These are phyloP conservation scores for Cyanoramphus novaezelandiae DNA, from an alignment of 2,113 vertebrate genomes.

Conservation along the genomic window DNA sequence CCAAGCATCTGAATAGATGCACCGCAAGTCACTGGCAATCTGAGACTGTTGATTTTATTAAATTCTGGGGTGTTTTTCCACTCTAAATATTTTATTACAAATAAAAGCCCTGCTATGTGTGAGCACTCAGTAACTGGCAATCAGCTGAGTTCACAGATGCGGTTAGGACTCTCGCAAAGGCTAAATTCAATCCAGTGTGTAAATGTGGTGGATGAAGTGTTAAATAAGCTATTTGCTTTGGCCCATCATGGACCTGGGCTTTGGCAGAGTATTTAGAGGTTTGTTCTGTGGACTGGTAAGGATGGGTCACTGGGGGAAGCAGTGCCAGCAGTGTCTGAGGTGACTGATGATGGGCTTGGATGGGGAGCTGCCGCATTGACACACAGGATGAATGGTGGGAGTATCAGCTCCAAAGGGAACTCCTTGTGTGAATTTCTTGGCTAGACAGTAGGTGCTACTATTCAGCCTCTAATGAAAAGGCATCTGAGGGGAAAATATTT, in stretches of 20 bases:
- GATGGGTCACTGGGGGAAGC: not conserved
- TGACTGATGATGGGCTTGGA: not conserved
- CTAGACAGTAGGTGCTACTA: slow-evolving; percentile 1
- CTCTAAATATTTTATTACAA: slow-evolving; percentile 62
- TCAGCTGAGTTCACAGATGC: slow-evolving; percentile 41
- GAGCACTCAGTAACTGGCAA: slow-evolving; percentile 30
- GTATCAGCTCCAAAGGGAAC: not conserved
- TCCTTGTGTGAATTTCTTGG: slow-evolving; percentile 1
- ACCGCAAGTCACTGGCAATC: slow-evolving; percentile 45
- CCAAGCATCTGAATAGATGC: slow-evolving; percentile 31
- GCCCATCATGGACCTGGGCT: not conserved
- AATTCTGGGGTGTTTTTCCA: slow-evolving; percentile 52
- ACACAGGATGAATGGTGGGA: not conserved
- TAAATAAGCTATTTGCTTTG: slow-evolving; percentile 62
- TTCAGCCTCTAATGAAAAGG: slow-evolving; percentile 11
- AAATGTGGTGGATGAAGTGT: slow-evolving; percentile 39
- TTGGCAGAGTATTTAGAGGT: not conserved
- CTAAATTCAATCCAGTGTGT: slow-evolving; percentile 44
- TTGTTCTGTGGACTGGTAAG: not conserved
- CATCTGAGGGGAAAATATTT: not conserved
- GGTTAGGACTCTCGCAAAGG: slow-evolving; percentile 1
- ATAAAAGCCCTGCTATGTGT: slow-evolving; percentile 51
- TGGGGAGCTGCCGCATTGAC: not conserved
- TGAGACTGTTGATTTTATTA: slow-evolving; percentile 60
- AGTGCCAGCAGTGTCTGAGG: not conserved